Evolutionary conservation across 92 coral and sea anemone genomes (phyloP).

Genomic region (Epizoanthus illoricatus): DNA sequence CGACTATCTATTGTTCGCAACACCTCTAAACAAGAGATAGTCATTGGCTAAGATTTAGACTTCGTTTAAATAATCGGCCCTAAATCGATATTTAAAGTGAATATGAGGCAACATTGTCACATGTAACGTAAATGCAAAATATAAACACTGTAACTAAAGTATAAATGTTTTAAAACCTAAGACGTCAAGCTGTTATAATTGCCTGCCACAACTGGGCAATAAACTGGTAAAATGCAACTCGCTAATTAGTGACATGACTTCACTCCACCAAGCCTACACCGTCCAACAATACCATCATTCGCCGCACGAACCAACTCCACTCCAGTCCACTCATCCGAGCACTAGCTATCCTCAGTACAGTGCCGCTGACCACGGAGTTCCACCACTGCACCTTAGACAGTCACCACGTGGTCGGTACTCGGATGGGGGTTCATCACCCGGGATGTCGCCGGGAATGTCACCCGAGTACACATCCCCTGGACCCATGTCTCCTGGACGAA

Average conservation of each 20-base stretch:
- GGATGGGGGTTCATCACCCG: constrained; percentile 85
- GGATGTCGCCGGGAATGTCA: constrained; percentile 59
- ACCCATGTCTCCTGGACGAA: constrained; percentile 86
- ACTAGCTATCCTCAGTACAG: constrained; percentile 73
- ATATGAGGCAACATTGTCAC: too few relatives aligned
- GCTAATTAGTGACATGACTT: constrained; percentile 23
- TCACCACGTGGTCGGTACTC: constrained; percentile 68
- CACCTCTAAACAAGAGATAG: too few relatives aligned
- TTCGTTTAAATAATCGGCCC: too few relatives aligned
- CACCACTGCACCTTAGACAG: constrained; percentile 80
- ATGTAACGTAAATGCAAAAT: too few relatives aligned
- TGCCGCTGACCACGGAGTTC: constrained; percentile 87
- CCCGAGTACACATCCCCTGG: constrained; percentile 86
- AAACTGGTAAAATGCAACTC: not conserved
- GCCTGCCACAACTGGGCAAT: too few relatives aligned
- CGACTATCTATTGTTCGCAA: too few relatives aligned
- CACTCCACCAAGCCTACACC: constrained; percentile 75
- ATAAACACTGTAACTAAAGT: constrained; percentile 3
- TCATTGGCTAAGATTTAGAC: too few relatives aligned
- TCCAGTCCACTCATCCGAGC: constrained; percentile 70
- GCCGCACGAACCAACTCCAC: constrained; percentile 51
- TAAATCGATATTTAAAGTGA: too few relatives aligned
- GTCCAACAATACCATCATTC: constrained; percentile 70
- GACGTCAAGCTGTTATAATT: too few relatives aligned
- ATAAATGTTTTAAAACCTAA: not conserved